These are phyloP conservation scores for Anabas testudineus DNA, from an alignment of 2,797 vertebrate genomes.

Conservation along the genomic window DNA sequence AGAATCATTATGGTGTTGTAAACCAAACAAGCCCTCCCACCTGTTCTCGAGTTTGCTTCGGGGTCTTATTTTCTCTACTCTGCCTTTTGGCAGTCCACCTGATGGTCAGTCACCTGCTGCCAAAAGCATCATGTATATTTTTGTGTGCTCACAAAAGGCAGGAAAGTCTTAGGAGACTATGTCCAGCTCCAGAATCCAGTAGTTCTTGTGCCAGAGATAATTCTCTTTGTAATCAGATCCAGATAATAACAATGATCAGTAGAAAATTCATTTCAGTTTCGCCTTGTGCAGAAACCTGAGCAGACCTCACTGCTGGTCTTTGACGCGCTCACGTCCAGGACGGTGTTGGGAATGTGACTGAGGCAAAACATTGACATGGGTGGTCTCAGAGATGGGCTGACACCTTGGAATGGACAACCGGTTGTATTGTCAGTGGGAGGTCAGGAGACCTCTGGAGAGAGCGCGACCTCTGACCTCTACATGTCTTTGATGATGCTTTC, in stretches of 20 bases:
- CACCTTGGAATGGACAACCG: conserved; percentile 29
- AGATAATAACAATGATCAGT: background rate
- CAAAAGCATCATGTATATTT: background rate
- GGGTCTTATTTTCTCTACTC: background rate
- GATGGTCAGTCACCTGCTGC: conserved; percentile 39
- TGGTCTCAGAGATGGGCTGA: conserved; percentile 55
- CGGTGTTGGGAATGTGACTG: conserved; percentile 43
- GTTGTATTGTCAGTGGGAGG: conserved; percentile 38
- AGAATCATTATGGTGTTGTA: conserved; percentile 16
- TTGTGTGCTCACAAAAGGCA: background rate
- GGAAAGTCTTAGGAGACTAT: background rate
- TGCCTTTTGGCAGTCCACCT: conserved; percentile 29
- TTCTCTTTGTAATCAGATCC: background rate
- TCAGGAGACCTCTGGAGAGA: conserved; percentile 26
- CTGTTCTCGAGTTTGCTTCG: conserved; percentile 53
- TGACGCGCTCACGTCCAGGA: conserved; percentile 30
- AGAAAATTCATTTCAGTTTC: background rate
- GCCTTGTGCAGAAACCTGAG: conserved; percentile 19
- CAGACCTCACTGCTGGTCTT: conserved; percentile 32
- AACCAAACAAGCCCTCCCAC: conserved; percentile 39
- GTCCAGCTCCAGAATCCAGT: background rate
- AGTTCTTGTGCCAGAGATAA: background rate
- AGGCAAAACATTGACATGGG: conserved; percentile 34
- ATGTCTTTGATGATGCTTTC: conserved; percentile 7
- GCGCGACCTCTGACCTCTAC: conserved; percentile 41